Evolutionary conservation across 2,797 vertebrate genomes (phyloP).

Genomic region (Gadopsis marmoratus): DNA sequence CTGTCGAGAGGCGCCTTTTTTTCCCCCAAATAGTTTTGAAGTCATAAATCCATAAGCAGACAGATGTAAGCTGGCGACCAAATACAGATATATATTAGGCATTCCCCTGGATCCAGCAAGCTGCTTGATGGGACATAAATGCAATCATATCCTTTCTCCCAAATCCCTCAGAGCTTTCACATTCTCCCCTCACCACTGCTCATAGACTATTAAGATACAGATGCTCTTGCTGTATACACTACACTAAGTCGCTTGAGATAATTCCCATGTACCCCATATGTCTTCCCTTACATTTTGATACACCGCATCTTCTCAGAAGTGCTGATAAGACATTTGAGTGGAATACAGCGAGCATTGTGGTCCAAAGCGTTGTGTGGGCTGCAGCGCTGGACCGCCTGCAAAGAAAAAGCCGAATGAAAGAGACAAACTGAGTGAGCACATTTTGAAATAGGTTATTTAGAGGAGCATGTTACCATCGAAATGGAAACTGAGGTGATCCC

Average conservation of each 20-base stretch:
- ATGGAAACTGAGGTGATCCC: conserved; percentile 29
- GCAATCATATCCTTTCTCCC: conserved; percentile 82
- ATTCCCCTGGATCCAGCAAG: conserved; percentile 81
- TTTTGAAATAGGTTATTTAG: conserved; percentile 50
- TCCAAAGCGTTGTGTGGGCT: conserved; percentile 53
- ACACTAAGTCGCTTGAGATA: conserved; percentile 58
- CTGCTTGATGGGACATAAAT: conserved; percentile 84
- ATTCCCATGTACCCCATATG: conserved; percentile 65
- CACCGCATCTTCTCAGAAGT: conserved; percentile 59
- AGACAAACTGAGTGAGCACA: conserved; percentile 39
- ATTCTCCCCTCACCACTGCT: conserved; percentile 69
- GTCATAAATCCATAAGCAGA: conserved; percentile 88
- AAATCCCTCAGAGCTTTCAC: conserved; percentile 82
- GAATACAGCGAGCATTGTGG: conserved; percentile 54
- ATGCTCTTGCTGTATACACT: conserved; percentile 66
- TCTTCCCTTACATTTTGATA: conserved; percentile 55
- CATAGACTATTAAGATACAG: conserved; percentile 79
- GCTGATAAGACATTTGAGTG: conserved; percentile 65
- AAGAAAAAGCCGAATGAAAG: conserved; percentile 49
- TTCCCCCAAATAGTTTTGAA: conserved; percentile 82
- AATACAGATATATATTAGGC: conserved; percentile 86
- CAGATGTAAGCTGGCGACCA: conserved; percentile 86
- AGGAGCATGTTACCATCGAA: conserved; percentile 30
- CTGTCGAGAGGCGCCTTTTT: conserved; percentile 78
- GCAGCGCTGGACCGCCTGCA: conserved; percentile 27